Conservation (phyloP, 2,113 vertebrate species). For the Solenodon paradoxus region DNA sequence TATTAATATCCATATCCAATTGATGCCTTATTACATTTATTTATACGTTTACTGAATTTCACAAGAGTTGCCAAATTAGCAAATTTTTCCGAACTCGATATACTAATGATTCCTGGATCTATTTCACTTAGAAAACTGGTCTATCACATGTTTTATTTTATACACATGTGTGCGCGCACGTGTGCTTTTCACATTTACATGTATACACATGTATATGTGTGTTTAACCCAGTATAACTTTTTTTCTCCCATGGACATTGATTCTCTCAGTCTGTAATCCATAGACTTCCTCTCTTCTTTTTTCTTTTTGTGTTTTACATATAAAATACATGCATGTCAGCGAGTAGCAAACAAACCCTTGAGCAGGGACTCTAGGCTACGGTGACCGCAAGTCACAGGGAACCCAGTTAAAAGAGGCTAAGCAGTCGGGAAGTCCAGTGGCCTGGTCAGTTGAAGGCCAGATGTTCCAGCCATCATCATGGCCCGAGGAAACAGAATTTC, state of each 20-base stretch:
- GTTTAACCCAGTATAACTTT: not conserved
- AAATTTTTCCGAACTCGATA: not conserved
- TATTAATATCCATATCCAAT: not conserved
- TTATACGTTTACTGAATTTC: constrained; percentile 14
- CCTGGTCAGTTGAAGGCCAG: not conserved
- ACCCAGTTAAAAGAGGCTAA: not conserved
- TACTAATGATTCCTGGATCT: not conserved
- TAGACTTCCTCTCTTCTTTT: not conserved
- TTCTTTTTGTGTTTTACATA: not conserved
- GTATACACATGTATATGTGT: too few relatives aligned
- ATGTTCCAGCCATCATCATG: not conserved
- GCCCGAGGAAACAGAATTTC: not conserved
- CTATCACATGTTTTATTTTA: not conserved
- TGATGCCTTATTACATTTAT: not conserved
- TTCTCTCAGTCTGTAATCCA: not conserved
- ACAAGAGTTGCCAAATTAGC: not conserved
- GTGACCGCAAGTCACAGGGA: not conserved
- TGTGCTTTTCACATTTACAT: not conserved
- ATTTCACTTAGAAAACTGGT: not conserved
- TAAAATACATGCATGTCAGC: not conserved
- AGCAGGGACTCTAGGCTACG: not conserved
- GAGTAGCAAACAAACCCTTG: not conserved
- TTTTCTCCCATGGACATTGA: not conserved
- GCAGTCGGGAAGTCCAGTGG: not conserved
- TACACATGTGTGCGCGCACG: too few relatives aligned